Evolutionary conservation across 2,797 vertebrate species (phyloP), one percentile per base, ranked within the genome.

Genomic region (Rhinogobio ventralis): DNA sequence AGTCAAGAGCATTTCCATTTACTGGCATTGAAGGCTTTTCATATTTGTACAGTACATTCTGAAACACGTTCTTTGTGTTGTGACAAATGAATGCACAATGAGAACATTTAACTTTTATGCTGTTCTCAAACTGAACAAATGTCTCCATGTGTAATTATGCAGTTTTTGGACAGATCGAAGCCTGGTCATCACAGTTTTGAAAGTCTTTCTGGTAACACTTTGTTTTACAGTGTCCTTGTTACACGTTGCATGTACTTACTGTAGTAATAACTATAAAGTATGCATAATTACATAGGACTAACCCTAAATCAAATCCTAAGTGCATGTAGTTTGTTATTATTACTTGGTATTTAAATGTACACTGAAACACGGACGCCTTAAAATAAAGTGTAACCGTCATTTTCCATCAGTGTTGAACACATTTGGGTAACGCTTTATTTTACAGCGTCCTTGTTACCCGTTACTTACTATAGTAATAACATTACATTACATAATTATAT

Each of bases 1-100:
- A 64, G n/a, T 62, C 55, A 10, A 78, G 39, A 62, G 39, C 55
- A 62, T 78, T 62, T 78, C 7, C 55, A 45, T 30, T 78, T 14
- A 64, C 25, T 45, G n/a, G 25, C 39, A 46, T 62, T 77, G 8
- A 60, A n/a, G 49, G 25, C 3, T 72, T 74, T 74, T 74, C 45
- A 28, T 14, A 75, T 23, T 36, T 23, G 30, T 7, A 20, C 3
- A 36, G 30, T 55, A 75, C 28, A 36, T 55, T 55, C 33, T 23
- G 30, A n/a, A 57, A 57, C 51, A 9, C 11, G 5, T 15, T 75
- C 11, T 36, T 36, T 14, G 36, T 39, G 2, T 57, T 76, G 51
- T 42, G 53, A 10, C 20, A 15, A 23, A 20, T 28, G 10, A 81
- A 71, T 60, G 39, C 67, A 28, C 33, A 17, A 33, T 15, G n/a